Percentiles rank a stretch among this genome's conserved stretches.
Evolutionary conservation across 2,797 vertebrate species (phyloP).

Genomic region (Heterohyrax brucei): DNA sequence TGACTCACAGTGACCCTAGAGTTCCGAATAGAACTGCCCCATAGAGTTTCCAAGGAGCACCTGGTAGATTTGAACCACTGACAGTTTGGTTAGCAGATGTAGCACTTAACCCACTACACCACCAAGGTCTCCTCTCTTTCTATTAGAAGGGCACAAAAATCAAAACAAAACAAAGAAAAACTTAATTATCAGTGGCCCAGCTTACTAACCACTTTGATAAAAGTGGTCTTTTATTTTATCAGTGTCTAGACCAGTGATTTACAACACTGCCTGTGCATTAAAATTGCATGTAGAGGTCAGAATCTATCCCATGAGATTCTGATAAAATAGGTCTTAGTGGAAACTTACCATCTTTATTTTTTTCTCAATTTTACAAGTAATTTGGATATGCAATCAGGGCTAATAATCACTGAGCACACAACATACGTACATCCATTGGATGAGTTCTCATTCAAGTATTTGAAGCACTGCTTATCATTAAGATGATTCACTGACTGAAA

Average conservation of each 20-base stretch:
- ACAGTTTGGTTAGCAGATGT: too few relatives aligned
- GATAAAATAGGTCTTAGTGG: neutral
- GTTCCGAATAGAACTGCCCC: too few relatives aligned
- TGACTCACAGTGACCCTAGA: too few relatives aligned
- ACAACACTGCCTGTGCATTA: neutral
- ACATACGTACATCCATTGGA: neutral
- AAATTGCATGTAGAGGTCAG: conserved; percentile 48
- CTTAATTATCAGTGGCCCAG: neutral
- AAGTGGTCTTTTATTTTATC: conserved; percentile 61
- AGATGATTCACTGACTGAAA: neutral
- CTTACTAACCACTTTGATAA: conserved; percentile 35
- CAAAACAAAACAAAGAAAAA: neutral
- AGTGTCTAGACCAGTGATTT: conserved; percentile 28
- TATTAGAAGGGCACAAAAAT: neutral
- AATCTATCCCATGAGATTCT: conserved; percentile 23
- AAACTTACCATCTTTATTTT: conserved; percentile 28
- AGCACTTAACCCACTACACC: too few relatives aligned
- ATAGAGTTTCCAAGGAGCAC: too few relatives aligned
- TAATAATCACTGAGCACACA: conserved; percentile 9
- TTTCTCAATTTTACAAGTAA: neutral
- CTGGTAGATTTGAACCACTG: too few relatives aligned
- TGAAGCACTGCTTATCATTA: conserved; percentile 1
- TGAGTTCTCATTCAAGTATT: neutral
- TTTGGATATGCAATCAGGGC: conserved; percentile 6
- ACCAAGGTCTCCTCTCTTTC: neutral